A percentile compares a stretch with the other conserved stretches of the same genome.
These are phyloP conservation scores for Decapterus maruadsi DNA, from an alignment of 2,797 vertebrate species.

Conservation along the genomic window DNA sequence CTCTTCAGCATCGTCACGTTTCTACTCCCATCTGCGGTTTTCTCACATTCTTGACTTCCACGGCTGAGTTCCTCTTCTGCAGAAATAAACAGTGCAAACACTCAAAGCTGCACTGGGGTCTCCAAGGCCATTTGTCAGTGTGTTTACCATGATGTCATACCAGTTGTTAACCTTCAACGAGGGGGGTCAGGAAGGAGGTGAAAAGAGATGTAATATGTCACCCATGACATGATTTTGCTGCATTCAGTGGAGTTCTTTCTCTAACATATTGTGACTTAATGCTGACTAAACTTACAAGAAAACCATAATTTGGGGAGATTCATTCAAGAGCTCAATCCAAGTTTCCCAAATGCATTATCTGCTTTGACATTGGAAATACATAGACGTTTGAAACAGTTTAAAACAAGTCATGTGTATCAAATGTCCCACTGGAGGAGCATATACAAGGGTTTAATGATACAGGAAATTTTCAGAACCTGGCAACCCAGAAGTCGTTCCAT, in stretches of 20 bases:
- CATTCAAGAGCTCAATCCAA: background rate
- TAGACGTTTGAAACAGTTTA: background rate
- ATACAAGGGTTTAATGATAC: background rate
- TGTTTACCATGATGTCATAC: conserved; percentile 70
- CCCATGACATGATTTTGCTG: background rate
- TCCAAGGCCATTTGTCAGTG: conserved; percentile 48
- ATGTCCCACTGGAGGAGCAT: background rate
- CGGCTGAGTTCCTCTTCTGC: conserved; percentile 33
- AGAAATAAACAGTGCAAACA: conserved; percentile 50
- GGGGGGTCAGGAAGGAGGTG: conserved; percentile 24
- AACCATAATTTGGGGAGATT: background rate
- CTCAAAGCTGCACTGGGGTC: conserved; percentile 33
- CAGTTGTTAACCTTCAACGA: conserved; percentile 47
- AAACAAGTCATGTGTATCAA: too few species aligned
- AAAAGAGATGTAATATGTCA: conserved; percentile 27
- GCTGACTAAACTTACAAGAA: conserved; percentile 9
- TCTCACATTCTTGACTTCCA: conserved; percentile 27
- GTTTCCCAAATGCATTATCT: background rate
- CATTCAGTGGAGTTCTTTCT: background rate
- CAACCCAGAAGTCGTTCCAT: too few species aligned
- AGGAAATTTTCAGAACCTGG: too few species aligned
- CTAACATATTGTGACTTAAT: conserved; percentile 1
- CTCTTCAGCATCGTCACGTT: conserved; percentile 2
- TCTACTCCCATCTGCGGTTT: conserved; percentile 17
- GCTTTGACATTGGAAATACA: background rate